Evolutionary conservation across 92 coral and sea anemone species (phyloP).

Genomic region (Pocillopora grandis): DNA sequence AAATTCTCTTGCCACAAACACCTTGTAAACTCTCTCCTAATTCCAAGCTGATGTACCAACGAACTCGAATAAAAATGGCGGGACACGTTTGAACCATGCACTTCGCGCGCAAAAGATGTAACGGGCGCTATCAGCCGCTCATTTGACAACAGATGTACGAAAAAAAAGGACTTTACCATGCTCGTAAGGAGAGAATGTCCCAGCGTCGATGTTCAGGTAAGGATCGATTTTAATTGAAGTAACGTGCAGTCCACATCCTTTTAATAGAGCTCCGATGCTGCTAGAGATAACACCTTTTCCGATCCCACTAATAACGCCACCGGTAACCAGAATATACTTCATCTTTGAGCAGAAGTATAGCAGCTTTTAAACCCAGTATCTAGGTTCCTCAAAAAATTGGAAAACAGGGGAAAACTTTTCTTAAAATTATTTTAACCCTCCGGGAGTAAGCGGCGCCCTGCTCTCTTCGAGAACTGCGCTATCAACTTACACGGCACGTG

Average conservation of each 20-base stretch:
- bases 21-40: neutral
- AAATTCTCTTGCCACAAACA: no score
- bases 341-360: slow-evolving; percentile 18
- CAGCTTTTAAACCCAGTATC: neutral
- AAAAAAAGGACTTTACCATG: slow-evolving; percentile 64
- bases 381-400: neutral
- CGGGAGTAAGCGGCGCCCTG: neutral
- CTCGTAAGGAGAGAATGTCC: slow-evolving; percentile 97
- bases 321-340: slow-evolving; percentile 97
- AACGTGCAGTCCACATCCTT: slow-evolving; percentile 87
- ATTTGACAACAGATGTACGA: neutral
- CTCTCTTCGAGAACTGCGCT: slow-evolving; percentile 17
- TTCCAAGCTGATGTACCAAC: neutral
- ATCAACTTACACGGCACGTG: neutral
- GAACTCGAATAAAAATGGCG: slow-evolving; percentile 31
- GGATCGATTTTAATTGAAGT: slow-evolving; percentile 97
- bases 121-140: neutral
- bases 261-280: slow-evolving; percentile 90
- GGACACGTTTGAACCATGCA: neutral
- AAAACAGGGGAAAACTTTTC: neutral
- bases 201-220: slow-evolving; percentile 96
- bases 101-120: slow-evolving; percentile 8
- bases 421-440: neutral
- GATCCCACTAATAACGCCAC: slow-evolving; percentile 98
- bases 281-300: slow-evolving; percentile 99